phyloP scores from a whole-genome alignment of 92 coral and sea anemone species.

The Palythoa grandis region DNA sequence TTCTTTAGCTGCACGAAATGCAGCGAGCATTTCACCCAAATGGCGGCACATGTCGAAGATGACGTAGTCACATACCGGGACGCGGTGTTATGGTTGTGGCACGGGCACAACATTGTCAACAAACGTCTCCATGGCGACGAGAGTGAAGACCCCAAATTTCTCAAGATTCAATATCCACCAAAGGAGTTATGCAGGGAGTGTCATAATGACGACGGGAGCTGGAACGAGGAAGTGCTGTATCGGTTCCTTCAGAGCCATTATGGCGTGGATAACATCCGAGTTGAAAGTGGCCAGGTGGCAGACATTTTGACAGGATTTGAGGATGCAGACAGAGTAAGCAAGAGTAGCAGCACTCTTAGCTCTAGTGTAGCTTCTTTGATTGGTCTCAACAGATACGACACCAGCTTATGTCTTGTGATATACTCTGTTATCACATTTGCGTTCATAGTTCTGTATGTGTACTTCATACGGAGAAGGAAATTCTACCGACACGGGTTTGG shows the following conservation, averaged over 20 bases:
- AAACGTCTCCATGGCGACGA: conserved; percentile 80
- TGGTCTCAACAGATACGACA: conserved; percentile 78
- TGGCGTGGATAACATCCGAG: conserved; percentile 86
- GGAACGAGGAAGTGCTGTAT: conserved; percentile 79
- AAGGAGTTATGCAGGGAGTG: conserved; percentile 80
- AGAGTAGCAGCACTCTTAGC: conserved; percentile 27
- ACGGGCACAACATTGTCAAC: conserved; percentile 91
- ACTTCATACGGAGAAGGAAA: conserved; percentile 84
- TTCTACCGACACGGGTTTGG: conserved; percentile 55
- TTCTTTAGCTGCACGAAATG: conserved; percentile 91
- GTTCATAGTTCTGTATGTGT: conserved; percentile 84
- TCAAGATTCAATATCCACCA: conserved; percentile 90
- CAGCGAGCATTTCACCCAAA: conserved; percentile 73
- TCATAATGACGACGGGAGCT: conserved; percentile 51
- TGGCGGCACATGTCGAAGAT: conserved; percentile 75
- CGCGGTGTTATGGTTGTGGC: conserved; percentile 95
- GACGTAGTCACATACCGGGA: conserved; percentile 79
- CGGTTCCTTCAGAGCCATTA: conserved; percentile 90
- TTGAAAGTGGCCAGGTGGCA: conserved; percentile 54
- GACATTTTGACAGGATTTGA: conserved; percentile 71
- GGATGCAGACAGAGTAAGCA: conserved; percentile 90
- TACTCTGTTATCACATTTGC: conserved; percentile 79
- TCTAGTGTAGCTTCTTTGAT: conserved; percentile 59
- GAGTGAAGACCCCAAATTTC: conserved; percentile 92
- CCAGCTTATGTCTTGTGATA: conserved; percentile 91